phyloP scores from a whole-genome alignment of 1,140 invertebrate genomes.

The Papilio machaon region DNA sequence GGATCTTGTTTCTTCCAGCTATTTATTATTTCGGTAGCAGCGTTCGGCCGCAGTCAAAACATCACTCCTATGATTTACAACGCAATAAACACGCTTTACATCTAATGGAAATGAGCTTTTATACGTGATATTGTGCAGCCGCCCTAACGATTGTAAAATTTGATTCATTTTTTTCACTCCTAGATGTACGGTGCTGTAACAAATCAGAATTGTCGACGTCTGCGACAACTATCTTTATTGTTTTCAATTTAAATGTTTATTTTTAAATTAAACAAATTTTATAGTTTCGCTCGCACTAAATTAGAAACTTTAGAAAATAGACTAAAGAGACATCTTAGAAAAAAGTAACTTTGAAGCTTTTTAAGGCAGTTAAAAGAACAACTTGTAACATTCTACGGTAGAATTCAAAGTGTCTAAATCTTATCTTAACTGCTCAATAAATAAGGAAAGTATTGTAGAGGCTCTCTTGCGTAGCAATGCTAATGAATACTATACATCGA shows the following conservation, averaged over 20 bases:
- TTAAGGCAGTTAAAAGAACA: neutral
- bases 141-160: slow-evolving; percentile 61
- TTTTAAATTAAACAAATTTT: neutral
- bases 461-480: neutral
- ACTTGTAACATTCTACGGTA: slow-evolving; percentile 9
- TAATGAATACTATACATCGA: slow-evolving; percentile 19
- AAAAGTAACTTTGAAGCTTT: neutral
- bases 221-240: slow-evolving; percentile 1
- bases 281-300: neutral
- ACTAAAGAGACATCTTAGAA: neutral
- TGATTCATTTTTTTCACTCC: slow-evolving; percentile 50
- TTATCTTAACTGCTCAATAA: slow-evolving; percentile 25
- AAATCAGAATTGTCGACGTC: slow-evolving; percentile 20
- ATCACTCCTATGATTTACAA: slow-evolving; percentile 77
- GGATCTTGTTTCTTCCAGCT: slow-evolving; percentile 65
- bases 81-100: slow-evolving; percentile 78
- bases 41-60: slow-evolving; percentile 72
- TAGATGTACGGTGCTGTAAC: slow-evolving; percentile 27
- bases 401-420: neutral
- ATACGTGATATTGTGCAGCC: slow-evolving; percentile 70
- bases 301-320: neutral
- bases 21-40: slow-evolving; percentile 79
- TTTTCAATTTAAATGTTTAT: slow-evolving; percentile 1
- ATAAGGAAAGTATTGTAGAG: slow-evolving; percentile 14
- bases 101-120: slow-evolving; percentile 76